Percentiles rank a stretch among this genome's conserved stretches.
These are phyloP conservation scores for Drosophila subpulchrella DNA, from an alignment of 1,140 invertebrate genomes.

Conservation along the genomic window DNA sequence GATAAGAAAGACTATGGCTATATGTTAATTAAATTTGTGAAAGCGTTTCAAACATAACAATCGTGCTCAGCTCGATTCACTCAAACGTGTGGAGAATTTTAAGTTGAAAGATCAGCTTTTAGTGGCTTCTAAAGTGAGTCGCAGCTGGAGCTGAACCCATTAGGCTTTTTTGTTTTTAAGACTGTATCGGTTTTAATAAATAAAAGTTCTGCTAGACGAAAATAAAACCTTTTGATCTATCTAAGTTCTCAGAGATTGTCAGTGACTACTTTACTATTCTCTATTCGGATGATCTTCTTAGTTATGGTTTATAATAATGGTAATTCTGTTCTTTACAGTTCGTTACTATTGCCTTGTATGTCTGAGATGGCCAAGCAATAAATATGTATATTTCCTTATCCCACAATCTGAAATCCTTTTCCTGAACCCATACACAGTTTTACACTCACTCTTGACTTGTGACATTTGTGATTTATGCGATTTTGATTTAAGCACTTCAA, in stretches of 20 bases:
- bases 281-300: neutral
- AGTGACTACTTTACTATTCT: neutral
- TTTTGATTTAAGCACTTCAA: slow-evolving; percentile 62
- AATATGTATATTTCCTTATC: neutral
- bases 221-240: slow-evolving; percentile 7
- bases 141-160: slow-evolving; percentile 29
- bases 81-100: slow-evolving; percentile 20
- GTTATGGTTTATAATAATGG: neutral
- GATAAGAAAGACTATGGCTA: slow-evolving; percentile 17
- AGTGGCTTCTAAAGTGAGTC: slow-evolving; percentile 16
- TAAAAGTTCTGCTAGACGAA: slow-evolving; percentile 1
- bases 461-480: slow-evolving; percentile 69
- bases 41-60: slow-evolving; percentile 50
- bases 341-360: too few relatives aligned
- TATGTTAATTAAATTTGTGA: slow-evolving; percentile 53
- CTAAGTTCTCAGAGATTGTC: neutral
- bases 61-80: slow-evolving; percentile 26
- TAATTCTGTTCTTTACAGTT: too few relatives aligned
- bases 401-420: neutral
- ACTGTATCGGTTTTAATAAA: slow-evolving; percentile 12
- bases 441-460: slow-evolving; percentile 37
- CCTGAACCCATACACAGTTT: slow-evolving; percentile 27
- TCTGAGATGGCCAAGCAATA: neutral
- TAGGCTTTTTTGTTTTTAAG: slow-evolving; percentile 7
- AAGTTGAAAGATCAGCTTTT: slow-evolving; percentile 24